Percentiles rank a stretch among this genome's conserved stretches.
phyloP scores from a whole-genome alignment of 1,140 invertebrate genomes.

The Saccostrea glomerata region DNA sequence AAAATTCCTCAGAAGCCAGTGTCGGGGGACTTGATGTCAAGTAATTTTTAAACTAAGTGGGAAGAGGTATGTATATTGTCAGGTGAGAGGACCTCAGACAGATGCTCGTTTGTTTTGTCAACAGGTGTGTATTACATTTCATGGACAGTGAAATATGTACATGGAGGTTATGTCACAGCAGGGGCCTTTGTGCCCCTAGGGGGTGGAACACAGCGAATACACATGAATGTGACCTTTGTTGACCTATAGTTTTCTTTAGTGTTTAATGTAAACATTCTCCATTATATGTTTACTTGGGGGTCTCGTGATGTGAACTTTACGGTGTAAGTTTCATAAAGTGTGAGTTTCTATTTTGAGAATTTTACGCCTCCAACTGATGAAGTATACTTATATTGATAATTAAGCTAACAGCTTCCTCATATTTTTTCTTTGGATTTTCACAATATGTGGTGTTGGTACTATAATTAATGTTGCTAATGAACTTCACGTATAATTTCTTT shows the following conservation, averaged over 20 bases:
- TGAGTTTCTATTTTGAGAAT: neutral
- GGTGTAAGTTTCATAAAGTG: neutral
- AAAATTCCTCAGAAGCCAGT: constrained; percentile 13
- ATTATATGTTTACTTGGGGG: neutral
- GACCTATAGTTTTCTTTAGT: neutral
- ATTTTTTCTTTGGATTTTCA: neutral
- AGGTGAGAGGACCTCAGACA: no score
- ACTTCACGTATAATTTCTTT: neutral
- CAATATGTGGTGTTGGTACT: constrained; percentile 8
- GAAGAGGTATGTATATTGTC: neutral
- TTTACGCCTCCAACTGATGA: neutral
- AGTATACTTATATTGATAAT: neutral
- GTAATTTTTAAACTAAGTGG: neutral
- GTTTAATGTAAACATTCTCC: constrained; percentile 12
- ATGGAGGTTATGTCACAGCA: neutral
- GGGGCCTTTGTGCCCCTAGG: neutral
- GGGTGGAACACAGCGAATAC: neutral
- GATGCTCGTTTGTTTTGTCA: constrained; percentile 10
- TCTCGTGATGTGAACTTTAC: neutral
- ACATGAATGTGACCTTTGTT: neutral
- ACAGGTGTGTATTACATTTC: constrained; percentile 2
- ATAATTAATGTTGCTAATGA: neutral
- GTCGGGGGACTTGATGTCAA: neutral
- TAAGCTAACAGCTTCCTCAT: neutral
- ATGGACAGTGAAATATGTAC: constrained; percentile 12